Conservation (phyloP, 2,113 vertebrate genomes). For the Oxyura jamaicensis region DNA sequence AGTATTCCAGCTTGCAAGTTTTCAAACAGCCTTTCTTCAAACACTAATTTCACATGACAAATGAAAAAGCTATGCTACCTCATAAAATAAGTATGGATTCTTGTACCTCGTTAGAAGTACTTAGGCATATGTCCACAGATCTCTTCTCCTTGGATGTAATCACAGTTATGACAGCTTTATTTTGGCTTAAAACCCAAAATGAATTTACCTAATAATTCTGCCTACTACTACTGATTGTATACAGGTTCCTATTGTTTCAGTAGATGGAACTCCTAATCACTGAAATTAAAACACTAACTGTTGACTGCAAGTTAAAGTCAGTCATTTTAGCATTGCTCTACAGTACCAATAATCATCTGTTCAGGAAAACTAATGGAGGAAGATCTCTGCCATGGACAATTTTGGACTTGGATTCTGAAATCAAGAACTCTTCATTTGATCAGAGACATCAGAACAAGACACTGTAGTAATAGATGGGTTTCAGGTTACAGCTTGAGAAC, state of each 20-base stretch:
- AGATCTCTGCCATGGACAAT: background rate
- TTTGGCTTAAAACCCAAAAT: background rate
- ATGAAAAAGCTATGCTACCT: background rate
- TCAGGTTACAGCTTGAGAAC: background rate
- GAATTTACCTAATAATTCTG: background rate
- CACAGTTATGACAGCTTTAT: background rate
- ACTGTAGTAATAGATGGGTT: background rate
- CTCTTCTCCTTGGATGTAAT: background rate
- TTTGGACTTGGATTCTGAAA: background rate
- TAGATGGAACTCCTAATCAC: background rate
- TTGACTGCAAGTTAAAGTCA: background rate
- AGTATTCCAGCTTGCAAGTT: background rate
- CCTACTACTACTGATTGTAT: background rate
- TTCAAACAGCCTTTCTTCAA: background rate
- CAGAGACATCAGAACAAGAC: background rate
- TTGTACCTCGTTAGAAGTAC: background rate
- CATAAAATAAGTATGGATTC: background rate
- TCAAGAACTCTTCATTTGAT: background rate
- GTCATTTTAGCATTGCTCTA: background rate
- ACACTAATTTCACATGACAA: background rate
- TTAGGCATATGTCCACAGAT: background rate
- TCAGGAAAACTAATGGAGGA: background rate
- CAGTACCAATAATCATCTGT: background rate
- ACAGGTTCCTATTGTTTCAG: background rate
- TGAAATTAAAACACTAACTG: background rate